Evolutionary conservation across 2,113 vertebrate genomes (phyloP).

Genomic region (Solea senegalensis): DNA sequence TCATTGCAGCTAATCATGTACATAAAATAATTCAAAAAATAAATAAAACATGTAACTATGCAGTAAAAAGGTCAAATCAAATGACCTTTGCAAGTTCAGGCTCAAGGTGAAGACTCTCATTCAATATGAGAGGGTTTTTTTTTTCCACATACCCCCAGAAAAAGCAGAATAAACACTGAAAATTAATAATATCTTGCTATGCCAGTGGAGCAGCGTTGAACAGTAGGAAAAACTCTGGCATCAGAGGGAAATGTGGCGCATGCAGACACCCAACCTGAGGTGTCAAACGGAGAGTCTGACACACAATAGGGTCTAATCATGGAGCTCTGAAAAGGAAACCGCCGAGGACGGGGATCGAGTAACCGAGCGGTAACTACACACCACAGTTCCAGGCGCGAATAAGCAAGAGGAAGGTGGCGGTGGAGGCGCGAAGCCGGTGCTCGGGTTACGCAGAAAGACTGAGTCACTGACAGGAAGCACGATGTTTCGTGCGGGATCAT

Average conservation of each 20-base stretch:
- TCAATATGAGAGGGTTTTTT: too few species aligned
- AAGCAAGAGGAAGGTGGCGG: constrained; percentile 69
- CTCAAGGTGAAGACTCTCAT: too few species aligned
- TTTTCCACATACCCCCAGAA: too few species aligned
- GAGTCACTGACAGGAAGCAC: constrained; percentile 81
- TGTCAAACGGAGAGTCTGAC: constrained; percentile 68
- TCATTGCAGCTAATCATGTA: too few species aligned
- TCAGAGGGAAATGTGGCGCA: background rate
- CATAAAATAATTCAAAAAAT: too few species aligned
- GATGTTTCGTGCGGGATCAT: constrained; percentile 61
- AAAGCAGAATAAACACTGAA: too few species aligned
- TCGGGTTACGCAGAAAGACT: constrained; percentile 85
- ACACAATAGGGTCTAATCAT: constrained; percentile 73
- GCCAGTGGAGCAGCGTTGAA: background rate
- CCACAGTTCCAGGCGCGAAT: constrained; percentile 41
- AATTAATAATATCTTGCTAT: too few species aligned
- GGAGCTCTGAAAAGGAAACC: constrained; percentile 78
- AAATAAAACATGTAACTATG: too few species aligned
- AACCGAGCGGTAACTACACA: constrained; percentile 76
- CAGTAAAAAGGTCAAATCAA: too few species aligned
- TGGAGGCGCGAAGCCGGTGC: constrained; percentile 52
- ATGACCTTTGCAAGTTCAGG: too few species aligned
- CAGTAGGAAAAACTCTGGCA: background rate
- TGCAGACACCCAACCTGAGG: constrained; percentile 66
- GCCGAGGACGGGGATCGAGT: constrained; percentile 60